Base-by-base conservation (phyloP, 2,113 vertebrate genomes). In the Ptilorrhoa leucosticta region DNA sequence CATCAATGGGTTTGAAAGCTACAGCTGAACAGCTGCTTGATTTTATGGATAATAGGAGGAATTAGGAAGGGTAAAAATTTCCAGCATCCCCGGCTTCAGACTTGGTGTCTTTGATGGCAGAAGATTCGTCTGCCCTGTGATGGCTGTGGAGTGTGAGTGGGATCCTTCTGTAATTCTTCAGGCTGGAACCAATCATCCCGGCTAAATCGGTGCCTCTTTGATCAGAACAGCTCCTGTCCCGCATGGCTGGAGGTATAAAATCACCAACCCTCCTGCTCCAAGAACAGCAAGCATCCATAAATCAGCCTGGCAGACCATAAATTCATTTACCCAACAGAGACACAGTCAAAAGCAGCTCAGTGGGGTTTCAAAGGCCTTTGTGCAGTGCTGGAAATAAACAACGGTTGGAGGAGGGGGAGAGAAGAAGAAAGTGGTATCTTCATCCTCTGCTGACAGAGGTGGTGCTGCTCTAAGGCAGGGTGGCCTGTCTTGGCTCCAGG, bases 251-350 rank as follows among this genome's bases (percentile, higher is more conserved):
- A 94, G 78, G 92, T 89, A 83, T 65, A 79, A 96, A 89, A 94
- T 73, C 92, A 92, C 83, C 92, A 72, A 39, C 89, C 91, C 73
- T 93, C 80, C 81, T 82, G 83, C 69, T 94, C 11, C 3, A 87
- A 66, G 58, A 18, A 26, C 94, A 91, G 94, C 20, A 40, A 89
- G 33, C 92, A 61, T 51, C 88, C 94, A 96, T 96, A 96, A 96
- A 96, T 96, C 96, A 95, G 94, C 45, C 78, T 96, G 96, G 94
- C 92, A 95, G 92, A 87, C 87, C 70, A 87, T 94, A 95, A 96
- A 96, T 95, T 95, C 94, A 92, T 97, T 97, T 94, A 89, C 72
- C 90, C 90, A 92, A 86, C 61, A 87, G 70, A 94, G 95, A 89
- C 87, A 80, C 2, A n/a, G 87, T 73, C 91, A 92, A 80, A 96